Evolutionary conservation across 1,140 invertebrate species (phyloP), one percentile per base, ranked within the genome.

Genomic region (Bursaphelenchus mucronatus): DNA sequence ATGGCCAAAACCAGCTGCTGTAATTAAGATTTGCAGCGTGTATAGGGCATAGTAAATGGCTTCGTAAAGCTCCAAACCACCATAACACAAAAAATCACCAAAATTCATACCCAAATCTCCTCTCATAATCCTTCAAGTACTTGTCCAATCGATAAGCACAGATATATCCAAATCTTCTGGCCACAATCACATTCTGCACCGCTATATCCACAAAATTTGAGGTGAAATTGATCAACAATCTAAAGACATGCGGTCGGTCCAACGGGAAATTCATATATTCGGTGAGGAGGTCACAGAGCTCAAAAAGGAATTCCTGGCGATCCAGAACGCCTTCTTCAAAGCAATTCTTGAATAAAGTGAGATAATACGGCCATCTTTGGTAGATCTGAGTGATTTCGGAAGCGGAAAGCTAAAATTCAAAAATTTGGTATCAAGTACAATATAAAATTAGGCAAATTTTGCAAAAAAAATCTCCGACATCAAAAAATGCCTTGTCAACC

Each of bases 241-340:
- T 70, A 47, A 74, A 74, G n/a, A 71, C 56, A 11, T 71, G 71
- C 8, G 72, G 72, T 41, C 74, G 64, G 17, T 74, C 75, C 17
- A 78, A 46, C 10, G 75, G 61, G 57, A 70, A 74, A 55, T 73
- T 72, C n/a, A 50, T 13, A 30, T 55, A 68, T 39, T 78, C 76
- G 1, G 44, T 11, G 8, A 75, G 51, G 15, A 75, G 17, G 10
- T 75, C 73, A 11, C 67, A 70, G 9, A 75, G 57, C 13, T 75
- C 73, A 44, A 74, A 61, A 10, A 75, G 39, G 44, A 75, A 75
- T 30, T 75, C 73, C 11, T 75, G 59, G 3, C 73, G 72, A 64
- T 75, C 76, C 8, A 75, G 53, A 17, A 78, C 66, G 46, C 73
- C 73, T 19, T 75, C 73, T 67, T 74, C 72, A 49, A 75, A 78